phyloP scores from a whole-genome alignment of 2,888 invertebrate genomes.

The Tenthredo notha region DNA sequence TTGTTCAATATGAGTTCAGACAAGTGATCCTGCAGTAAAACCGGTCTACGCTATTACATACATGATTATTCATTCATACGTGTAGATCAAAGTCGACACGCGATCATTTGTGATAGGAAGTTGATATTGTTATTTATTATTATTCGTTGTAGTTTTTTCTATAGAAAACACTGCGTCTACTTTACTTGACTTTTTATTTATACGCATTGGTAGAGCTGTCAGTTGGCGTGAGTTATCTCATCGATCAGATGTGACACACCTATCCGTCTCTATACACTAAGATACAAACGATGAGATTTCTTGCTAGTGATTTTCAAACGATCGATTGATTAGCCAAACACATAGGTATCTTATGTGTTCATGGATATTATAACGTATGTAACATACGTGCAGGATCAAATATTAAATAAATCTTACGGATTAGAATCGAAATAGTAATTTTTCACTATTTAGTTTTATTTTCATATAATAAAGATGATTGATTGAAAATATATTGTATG shows the following conservation, averaged over 20 bases:
- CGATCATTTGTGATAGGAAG: constrained; percentile 2
- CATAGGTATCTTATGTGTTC: neutral
- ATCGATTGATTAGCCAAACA: neutral
- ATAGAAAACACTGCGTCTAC: constrained; percentile 2
- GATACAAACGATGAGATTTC: neutral
- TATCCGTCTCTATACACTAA: constrained; percentile 17
- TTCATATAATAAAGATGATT: neutral
- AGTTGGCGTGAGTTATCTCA: constrained; percentile 10
- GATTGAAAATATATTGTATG: neutral
- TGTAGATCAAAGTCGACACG: neutral
- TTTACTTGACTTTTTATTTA: constrained; percentile 4
- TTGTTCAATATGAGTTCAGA: neutral
- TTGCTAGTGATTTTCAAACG: constrained; percentile 12
- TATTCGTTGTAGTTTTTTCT: neutral
- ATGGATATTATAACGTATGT: neutral
- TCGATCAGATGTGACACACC: constrained; percentile 41
- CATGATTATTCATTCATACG: constrained; percentile 3
- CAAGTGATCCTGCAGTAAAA: neutral
- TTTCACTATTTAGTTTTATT: neutral
- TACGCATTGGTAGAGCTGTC: constrained; percentile 34
- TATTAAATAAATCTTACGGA: neutral
- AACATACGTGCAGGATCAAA: neutral
- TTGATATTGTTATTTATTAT: neutral
- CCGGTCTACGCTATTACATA: neutral
- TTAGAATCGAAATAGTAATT: no score